Evolutionary conservation across 2,888 invertebrate species (phyloP).

Genomic region (Sphaerophoria rueppellii): DNA sequence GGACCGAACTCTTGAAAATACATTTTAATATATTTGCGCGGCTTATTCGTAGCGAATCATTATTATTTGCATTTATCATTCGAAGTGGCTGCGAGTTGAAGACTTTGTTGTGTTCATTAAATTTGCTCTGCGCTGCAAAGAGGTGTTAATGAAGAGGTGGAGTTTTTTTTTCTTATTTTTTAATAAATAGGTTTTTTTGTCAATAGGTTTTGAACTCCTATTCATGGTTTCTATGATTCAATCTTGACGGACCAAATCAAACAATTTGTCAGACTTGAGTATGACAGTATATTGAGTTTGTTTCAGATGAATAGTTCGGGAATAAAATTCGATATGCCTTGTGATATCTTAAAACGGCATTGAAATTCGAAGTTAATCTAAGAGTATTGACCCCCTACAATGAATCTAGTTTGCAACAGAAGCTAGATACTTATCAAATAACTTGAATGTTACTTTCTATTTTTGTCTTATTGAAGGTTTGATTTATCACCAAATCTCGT

Average conservation of each 20-base stretch:
- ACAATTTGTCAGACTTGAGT: too few species aligned
- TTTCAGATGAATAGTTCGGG: too few species aligned
- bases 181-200: too few species aligned
- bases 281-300: too few species aligned
- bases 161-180: background rate
- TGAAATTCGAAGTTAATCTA: background rate
- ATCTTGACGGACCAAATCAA: too few species aligned
- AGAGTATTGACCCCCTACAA: background rate
- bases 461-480: conserved; percentile 23
- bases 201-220: too few species aligned
- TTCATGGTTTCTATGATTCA: too few species aligned
- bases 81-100: conserved; percentile 12
- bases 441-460: conserved; percentile 20
- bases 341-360: background rate
- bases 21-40: conserved; percentile 62
- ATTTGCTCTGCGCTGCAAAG: conserved; percentile 3
- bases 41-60: conserved; percentile 64
- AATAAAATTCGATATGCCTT: too few species aligned
- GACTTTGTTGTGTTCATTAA: conserved; percentile 12
- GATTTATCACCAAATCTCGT: conserved; percentile 37
- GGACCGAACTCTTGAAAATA: conserved; percentile 5
- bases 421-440: conserved; percentile 32
- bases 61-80: conserved; percentile 67
- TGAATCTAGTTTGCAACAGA: conserved; percentile 21
- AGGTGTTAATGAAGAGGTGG: conserved; percentile 55